phyloP scores from a whole-genome alignment of 2,797 vertebrate species.

The Spinibarbus caldwelli region DNA sequence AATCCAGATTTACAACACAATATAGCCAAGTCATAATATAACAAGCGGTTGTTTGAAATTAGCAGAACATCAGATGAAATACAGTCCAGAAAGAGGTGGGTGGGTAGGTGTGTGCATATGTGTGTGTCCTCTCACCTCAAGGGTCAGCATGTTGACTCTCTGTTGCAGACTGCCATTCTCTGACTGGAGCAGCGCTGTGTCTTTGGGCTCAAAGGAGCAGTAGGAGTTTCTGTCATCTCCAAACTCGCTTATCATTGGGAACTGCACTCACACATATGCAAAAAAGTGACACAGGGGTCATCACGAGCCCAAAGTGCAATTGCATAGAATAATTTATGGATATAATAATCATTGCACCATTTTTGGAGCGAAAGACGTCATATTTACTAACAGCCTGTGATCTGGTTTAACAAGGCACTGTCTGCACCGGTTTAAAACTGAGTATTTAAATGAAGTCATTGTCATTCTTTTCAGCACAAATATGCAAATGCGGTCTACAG shows the following conservation, averaged over 20 bases:
- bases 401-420: neutral
- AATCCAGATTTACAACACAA: conserved; percentile 31
- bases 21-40: neutral
- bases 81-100: neutral
- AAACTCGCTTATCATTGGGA: conserved; percentile 92
- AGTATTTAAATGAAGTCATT: neutral
- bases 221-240: conserved; percentile 92
- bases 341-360: neutral
- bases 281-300: neutral
- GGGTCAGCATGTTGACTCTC: conserved; percentile 90
- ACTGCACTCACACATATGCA: conserved; percentile 73
- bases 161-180: conserved; percentile 94
- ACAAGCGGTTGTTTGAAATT: neutral
- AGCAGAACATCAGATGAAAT: conserved; percentile 22
- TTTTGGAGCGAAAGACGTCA: no score
- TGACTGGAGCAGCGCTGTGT: conserved; percentile 90
- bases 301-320: neutral
- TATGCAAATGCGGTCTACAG: neutral
- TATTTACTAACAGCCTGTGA: neutral
- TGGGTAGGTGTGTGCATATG: neutral
- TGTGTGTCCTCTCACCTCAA: conserved; percentile 82
- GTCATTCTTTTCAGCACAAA: neutral
- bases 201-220: conserved; percentile 91
- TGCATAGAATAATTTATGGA: neutral
- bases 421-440: neutral